Percentiles rank a stretch among this genome's conserved stretches.
Evolutionary conservation across 2,113 vertebrate species (phyloP).

Genomic region (Ophiodon elongatus): DNA sequence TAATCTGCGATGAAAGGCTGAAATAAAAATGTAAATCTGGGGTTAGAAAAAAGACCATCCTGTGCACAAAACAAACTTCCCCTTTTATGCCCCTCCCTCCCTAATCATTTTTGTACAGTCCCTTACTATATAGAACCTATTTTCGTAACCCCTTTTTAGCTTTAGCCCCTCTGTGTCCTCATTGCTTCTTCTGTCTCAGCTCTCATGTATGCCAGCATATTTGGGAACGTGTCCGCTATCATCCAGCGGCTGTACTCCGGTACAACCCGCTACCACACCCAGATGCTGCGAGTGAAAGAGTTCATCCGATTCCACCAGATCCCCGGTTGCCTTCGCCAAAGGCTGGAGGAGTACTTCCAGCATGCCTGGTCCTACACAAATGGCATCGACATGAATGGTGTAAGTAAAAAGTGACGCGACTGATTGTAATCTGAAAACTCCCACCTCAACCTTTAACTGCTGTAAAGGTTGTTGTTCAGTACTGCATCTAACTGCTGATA

Average conservation of each 20-base stretch:
- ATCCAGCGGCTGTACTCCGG: conserved; percentile 96
- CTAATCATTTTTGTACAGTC: neutral
- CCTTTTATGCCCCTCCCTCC: neutral
- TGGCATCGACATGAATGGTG: conserved; percentile 98
- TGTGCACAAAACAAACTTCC: neutral
- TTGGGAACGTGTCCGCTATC: conserved; percentile 97
- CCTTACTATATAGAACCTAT: neutral
- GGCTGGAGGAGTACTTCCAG: conserved; percentile 98
- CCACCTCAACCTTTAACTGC: neutral
- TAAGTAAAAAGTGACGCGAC: conserved; percentile 67
- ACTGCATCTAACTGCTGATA: neutral
- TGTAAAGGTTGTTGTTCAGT: neutral
- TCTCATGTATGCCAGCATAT: conserved; percentile 99
- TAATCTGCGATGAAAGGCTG: neutral
- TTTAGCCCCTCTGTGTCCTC: neutral
- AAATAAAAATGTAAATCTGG: neutral
- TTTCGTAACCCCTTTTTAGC: neutral
- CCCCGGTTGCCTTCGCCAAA: conserved; percentile 91
- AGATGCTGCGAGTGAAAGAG: conserved; percentile 96
- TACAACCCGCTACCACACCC: conserved; percentile 95
- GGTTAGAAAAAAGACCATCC: neutral
- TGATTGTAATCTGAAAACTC: neutral
- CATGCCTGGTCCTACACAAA: conserved; percentile 99
- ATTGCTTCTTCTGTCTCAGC: conserved; percentile 79
- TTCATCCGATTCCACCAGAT: conserved; percentile 99